Evolutionary conservation across 1,140 invertebrate genomes (phyloP).

Genomic region (Rhagoletis pomonella): DNA sequence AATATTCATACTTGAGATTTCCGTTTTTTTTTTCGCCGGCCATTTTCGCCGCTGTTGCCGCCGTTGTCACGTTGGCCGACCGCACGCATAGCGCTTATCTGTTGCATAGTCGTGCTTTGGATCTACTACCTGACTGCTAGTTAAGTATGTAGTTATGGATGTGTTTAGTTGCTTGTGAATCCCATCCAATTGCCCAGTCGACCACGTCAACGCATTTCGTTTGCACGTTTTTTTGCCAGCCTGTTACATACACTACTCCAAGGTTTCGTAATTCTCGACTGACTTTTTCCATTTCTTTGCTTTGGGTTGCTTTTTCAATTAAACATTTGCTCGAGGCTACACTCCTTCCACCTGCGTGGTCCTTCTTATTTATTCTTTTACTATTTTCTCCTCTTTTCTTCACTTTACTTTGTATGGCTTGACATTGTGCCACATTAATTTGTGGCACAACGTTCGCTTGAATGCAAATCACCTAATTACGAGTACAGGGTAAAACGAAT

Average conservation of each 20-base stretch:
- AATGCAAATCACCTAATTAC: conserved; percentile 45
- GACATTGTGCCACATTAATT: conserved; percentile 43
- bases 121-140: not conserved
- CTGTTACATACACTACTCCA: not conserved
- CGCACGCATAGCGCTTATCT: conserved; percentile 7
- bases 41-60: not conserved
- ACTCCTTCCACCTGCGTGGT: not conserved
- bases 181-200: not conserved
- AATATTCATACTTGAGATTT: conserved; percentile 39
- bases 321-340: conserved; percentile 29
- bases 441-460: conserved; percentile 27
- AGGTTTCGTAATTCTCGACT: not conserved
- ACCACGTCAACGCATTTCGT: not conserved
- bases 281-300: not conserved
- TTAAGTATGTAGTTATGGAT: not conserved
- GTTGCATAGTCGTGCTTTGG: not conserved
- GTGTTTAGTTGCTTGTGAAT: no score
- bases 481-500: conserved; percentile 1
- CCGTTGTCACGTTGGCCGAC: not conserved
- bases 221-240: not conserved
- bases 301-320: conserved; percentile 45
- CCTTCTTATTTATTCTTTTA: not conserved
- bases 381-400: not conserved
- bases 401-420: conserved; percentile 10
- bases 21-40: not conserved